These are phyloP conservation scores for Oligia latruncula DNA, from an alignment of 2,888 invertebrate species.

Conservation along the genomic window DNA sequence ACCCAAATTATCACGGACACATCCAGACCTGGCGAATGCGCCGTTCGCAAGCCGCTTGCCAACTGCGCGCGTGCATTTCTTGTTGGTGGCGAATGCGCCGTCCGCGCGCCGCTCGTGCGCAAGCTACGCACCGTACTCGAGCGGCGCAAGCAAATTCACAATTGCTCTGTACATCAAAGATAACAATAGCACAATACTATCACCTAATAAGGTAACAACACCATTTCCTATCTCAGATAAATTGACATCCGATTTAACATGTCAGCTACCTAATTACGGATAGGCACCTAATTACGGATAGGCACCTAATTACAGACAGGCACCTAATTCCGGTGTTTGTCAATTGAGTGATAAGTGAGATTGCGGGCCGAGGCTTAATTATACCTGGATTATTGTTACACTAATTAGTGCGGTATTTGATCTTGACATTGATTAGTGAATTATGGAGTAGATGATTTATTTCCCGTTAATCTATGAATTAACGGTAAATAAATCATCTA, in stretches of 20 bases:
- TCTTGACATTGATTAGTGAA: conserved; percentile 49
- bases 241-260: conserved; percentile 70
- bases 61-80: too few species aligned
- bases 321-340: conserved; percentile 70
- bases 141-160: too few species aligned
- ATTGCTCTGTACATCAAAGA: conserved; percentile 6
- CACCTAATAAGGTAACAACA: conserved; percentile 59
- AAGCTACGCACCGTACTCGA: too few species aligned
- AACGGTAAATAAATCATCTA: too few species aligned
- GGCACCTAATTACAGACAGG: conserved; percentile 69
- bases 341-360: conserved; percentile 68
- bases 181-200: conserved; percentile 23
- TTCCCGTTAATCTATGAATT: neutral
- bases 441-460: neutral
- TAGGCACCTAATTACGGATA: conserved; percentile 73
- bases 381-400: conserved; percentile 79
- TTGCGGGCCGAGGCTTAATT: conserved; percentile 76
- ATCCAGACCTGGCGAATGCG: too few species aligned
- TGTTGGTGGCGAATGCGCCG: too few species aligned
- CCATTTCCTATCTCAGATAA: conserved; percentile 70
- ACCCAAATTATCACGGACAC: too few species aligned
- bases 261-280: conserved; percentile 75
- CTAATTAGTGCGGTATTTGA: conserved; percentile 75
- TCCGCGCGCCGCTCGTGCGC: too few species aligned
- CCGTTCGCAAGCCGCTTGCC: too few species aligned